phyloP scores from a whole-genome alignment of 1,140 invertebrate genomes.

The Trypoxylus dichotomus region DNA sequence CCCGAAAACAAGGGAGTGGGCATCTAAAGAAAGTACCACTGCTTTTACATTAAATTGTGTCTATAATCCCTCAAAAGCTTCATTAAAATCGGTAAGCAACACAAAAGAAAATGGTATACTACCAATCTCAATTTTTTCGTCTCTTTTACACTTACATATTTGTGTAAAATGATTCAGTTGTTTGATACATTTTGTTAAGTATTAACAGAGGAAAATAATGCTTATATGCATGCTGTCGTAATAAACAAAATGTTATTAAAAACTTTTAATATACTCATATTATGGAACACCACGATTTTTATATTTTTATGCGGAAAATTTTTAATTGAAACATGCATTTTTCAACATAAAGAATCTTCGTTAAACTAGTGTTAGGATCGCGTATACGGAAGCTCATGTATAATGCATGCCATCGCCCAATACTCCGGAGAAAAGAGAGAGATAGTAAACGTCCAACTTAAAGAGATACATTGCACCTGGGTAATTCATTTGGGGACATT shows the following conservation, averaged over 20 bases:
- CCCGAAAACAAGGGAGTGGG: too few species aligned
- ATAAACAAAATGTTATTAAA: conserved; percentile 2
- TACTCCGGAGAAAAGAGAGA: background rate
- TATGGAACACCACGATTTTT: background rate
- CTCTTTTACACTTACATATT: too few species aligned
- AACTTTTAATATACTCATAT: background rate
- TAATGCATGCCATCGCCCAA: background rate
- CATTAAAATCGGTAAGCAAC: too few species aligned
- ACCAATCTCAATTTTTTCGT: too few species aligned
- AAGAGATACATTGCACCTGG: conserved; percentile 21
- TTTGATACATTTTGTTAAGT: too few species aligned
- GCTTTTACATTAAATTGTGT: too few species aligned
- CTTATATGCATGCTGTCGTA: background rate
- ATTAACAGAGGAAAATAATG: background rate
- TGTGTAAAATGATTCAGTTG: too few species aligned
- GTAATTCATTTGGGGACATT: conserved; percentile 26
- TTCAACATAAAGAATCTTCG: conserved; percentile 21
- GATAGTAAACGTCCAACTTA: background rate
- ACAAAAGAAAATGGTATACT: too few species aligned
- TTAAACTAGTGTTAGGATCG: conserved; percentile 11
- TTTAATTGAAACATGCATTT: conserved; percentile 30
- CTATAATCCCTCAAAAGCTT: too few species aligned
- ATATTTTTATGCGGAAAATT: conserved; percentile 3
- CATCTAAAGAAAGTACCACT: too few species aligned
- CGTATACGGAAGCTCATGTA: background rate